A percentile compares a stretch with the other conserved stretches of the same genome.
These are phyloP conservation scores for Drosophila triauraria DNA, from an alignment of 1,140 invertebrate species.

Conservation along the genomic window DNA sequence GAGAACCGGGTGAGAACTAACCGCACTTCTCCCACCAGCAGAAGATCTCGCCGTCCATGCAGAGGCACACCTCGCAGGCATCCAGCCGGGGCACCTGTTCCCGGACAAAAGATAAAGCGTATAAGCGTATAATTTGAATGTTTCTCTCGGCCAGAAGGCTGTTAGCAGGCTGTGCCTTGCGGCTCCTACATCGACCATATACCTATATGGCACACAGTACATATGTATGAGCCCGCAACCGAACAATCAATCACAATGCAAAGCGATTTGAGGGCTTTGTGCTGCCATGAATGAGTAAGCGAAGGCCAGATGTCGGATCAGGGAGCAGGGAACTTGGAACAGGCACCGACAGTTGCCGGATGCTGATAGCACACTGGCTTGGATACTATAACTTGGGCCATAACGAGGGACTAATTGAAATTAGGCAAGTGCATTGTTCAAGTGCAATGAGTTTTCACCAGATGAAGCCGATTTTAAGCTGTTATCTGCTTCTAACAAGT, in stretches of 20 bases:
- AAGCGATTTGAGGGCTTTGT: conserved; percentile 21
- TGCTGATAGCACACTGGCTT: neutral
- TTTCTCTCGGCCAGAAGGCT: neutral
- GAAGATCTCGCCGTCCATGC: conserved; percentile 90
- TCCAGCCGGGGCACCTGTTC: conserved; percentile 86
- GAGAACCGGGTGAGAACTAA: conserved; percentile 66
- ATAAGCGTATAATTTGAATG: conserved; percentile 23
- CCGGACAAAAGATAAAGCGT: conserved; percentile 41
- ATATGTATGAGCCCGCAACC: conserved; percentile 5
- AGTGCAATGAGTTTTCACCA: conserved; percentile 3
- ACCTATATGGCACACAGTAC: too few relatives aligned
- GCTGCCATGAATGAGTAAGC: conserved; percentile 11
- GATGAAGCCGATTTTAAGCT: neutral
- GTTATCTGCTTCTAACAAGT: neutral
- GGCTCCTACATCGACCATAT: neutral
- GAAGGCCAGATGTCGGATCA: conserved; percentile 4
- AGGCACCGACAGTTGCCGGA: conserved; percentile 2
- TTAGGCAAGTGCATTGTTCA: conserved; percentile 20
- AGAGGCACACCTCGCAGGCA: conserved; percentile 89
- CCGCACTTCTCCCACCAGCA: conserved; percentile 90
- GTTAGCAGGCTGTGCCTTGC: conserved; percentile 20
- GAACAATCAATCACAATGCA: conserved; percentile 38
- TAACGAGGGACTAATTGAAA: conserved; percentile 26
- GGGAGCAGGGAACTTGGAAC: conserved; percentile 2
- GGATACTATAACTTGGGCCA: neutral